Base-by-base conservation (phyloP, 1,140 invertebrate genomes). In the Cephus cinctus region DNA sequence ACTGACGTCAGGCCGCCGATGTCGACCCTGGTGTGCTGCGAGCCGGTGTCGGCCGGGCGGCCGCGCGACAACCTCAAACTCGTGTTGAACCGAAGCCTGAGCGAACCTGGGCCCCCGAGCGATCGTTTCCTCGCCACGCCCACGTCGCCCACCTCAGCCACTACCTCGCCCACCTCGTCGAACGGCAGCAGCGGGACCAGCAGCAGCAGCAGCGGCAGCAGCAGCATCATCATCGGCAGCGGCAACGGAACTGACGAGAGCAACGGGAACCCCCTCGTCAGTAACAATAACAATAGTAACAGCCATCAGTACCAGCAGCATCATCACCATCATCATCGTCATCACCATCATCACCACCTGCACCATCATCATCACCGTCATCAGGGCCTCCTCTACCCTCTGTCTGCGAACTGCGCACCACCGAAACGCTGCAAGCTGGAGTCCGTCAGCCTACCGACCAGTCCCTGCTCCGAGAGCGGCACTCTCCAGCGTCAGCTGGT, bases 391-490 rank as follows among this genome's bases (percentile, higher is more conserved):
- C 54, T 5, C 21, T 23, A 43, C 51, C 39, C 49, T 35, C 34
- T 34, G 27, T 16, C 44, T 41, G 21, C 42, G 34, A 43, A 31
- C 27, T 58, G 32, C 36, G 52, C 39, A 31, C 65, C 61, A 19
- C 63, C 76, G n/a, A 83, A 83, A 63, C 75, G 80, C 19, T 81
- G 73, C 76, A 81, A 81, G 49, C 74, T 82, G 73, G 81, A 82
- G 50, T 73, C 76, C 36, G 71, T 75, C 23, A 81, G 78, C 59
- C 64, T 83, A 16, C 81, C 83, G 1, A 71, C 78, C 1, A 81
- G 78, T 47, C 82, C 82, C 1, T 82, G 78, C 62, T 73, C 72
- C n/a, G 82, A 83, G 50, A 78, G 69, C 43, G 66, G 71, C 27
- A 78, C 76, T 6, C 62, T 83, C 5, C 81, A 82, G 46, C 69